These are phyloP conservation scores for Metopolophium dirhodum DNA, from an alignment of 1,140 invertebrate genomes.

Conservation along the genomic window DNA sequence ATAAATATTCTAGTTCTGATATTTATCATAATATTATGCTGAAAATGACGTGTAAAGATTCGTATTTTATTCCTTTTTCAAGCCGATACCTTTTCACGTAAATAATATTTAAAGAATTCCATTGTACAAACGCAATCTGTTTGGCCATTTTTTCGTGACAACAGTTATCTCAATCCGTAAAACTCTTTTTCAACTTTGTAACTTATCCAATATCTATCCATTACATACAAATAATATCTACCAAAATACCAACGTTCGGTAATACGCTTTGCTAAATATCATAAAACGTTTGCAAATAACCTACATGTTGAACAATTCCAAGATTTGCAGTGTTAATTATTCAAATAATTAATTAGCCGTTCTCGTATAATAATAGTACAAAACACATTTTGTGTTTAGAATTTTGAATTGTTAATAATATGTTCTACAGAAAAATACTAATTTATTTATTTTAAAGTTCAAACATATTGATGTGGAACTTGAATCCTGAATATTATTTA, in stretches of 20 bases:
- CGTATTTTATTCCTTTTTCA: neutral
- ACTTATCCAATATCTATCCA: neutral
- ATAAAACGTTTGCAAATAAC: neutral
- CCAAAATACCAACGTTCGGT: neutral
- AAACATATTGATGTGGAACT: too few species aligned
- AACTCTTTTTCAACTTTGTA: neutral
- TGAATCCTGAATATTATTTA: too few species aligned
- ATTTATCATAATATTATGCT: neutral
- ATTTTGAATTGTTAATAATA: neutral
- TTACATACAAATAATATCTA: neutral
- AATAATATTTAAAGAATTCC: neutral
- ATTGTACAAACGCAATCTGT: neutral
- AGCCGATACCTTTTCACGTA: neutral
- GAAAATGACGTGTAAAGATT: neutral
- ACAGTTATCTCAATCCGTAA: neutral
- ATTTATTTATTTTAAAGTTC: too few species aligned
- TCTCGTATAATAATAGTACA: neutral
- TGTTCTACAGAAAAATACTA: too few species aligned
- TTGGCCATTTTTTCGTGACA: neutral
- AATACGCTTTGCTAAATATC: neutral
- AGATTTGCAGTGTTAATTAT: neutral
- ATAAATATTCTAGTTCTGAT: neutral
- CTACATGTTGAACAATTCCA: neutral
- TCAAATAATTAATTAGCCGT: too few species aligned
- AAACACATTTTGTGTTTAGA: neutral